Conservation (phyloP, 1,140 invertebrate species). For the Musca vetustissima region DNA sequence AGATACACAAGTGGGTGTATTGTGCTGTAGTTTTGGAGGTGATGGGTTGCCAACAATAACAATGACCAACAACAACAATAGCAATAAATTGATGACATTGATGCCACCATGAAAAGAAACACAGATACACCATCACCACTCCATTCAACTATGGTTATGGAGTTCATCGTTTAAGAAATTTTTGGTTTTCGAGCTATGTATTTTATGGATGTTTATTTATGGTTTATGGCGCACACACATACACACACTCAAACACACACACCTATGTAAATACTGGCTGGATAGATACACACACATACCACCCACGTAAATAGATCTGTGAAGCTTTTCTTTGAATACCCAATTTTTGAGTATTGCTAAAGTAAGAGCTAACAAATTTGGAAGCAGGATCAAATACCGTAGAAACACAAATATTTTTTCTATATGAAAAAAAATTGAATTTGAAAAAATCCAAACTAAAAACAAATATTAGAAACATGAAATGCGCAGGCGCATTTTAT, state of each 20-base stretch:
- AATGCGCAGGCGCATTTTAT: slow-evolving; percentile 18
- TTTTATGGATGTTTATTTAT: slow-evolving; percentile 23
- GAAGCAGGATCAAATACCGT: too few relatives aligned
- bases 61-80: neutral
- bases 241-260: neutral
- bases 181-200: neutral
- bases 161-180: too few relatives aligned
- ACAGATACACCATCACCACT: neutral
- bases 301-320: too few relatives aligned
- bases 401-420: neutral
- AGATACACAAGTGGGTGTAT: neutral
- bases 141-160: neutral
- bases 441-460: neutral
- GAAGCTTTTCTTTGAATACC: slow-evolving; percentile 13
- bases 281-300: neutral
- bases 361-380: neutral
- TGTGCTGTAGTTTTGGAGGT: too few relatives aligned
- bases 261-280: slow-evolving; percentile 16
- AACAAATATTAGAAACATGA: neutral
- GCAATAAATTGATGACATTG: neutral
- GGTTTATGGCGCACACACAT: neutral
- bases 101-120: too few relatives aligned
- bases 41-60: neutral
- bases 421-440: neutral
- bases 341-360: neutral